phyloP scores from a whole-genome alignment of 2,888 invertebrate genomes.

The Troilus luridus region DNA sequence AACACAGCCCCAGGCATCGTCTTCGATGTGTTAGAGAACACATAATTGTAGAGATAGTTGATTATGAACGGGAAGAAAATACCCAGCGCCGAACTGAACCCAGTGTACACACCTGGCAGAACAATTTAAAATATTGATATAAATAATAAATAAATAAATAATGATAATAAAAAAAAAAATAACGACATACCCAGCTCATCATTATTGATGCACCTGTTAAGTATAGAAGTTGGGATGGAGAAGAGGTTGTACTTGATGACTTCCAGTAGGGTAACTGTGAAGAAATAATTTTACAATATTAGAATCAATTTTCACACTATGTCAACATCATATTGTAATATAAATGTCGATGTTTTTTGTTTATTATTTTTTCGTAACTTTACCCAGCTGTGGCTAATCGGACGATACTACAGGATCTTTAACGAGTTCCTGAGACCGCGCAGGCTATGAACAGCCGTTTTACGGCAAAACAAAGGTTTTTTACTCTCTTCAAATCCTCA shows the following conservation, averaged over 20 bases:
- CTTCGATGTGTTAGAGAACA: neutral
- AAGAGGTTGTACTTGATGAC: neutral
- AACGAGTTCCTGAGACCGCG: no score
- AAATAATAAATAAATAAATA: neutral
- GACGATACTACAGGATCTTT: no score
- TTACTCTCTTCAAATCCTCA: no score
- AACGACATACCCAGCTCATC: neutral
- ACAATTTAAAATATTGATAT: neutral
- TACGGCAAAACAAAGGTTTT: no score
- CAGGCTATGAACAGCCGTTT: no score
- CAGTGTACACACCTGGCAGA: neutral
- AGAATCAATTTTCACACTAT: no score
- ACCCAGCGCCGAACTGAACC: neutral
- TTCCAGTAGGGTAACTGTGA: neutral
- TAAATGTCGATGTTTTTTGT: no score
- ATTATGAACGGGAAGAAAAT: neutral
- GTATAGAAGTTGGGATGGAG: neutral
- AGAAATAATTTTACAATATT: neutral
- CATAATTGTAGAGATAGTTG: neutral
- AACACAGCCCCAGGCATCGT: neutral
- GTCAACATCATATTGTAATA: no score
- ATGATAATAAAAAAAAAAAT: neutral
- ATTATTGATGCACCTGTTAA: neutral
- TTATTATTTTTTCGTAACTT: no score
- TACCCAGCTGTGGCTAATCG: no score